Base-by-base conservation (phyloP, 1,140 invertebrate species). In the Dendrolimus punctatus region DNA sequence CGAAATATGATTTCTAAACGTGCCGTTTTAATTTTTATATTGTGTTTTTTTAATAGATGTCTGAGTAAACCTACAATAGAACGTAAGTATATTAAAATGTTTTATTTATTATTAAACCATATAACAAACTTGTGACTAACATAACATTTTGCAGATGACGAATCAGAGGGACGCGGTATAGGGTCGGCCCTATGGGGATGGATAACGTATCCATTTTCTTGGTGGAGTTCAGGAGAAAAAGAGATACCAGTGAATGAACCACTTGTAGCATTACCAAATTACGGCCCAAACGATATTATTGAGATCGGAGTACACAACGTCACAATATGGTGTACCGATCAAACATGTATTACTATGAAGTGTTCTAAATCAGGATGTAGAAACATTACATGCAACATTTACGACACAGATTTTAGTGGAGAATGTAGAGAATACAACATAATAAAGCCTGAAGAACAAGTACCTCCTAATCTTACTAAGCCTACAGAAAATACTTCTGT, bases 391-490 rank as follows among this genome's bases (percentile, higher is more conserved):
- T 88, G 87, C 55, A 87, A 76, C 47, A 82, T 87, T 53, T 88
- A 88, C 57, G 87, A 88, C 44, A 88, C 87, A 0, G 71, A 87
- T 62, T 66, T 87, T 47, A 79, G 57, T 10, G 87, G 87, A 7
- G 75, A 87, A 61, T 88, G 87, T 63, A 73, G 80, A 42, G 73
- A 78, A 50, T 87, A 80, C 61, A 81, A 77, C 45, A 79, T 64
- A 41, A 45, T 68, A 41, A 67, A 71, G 51, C 70, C 68, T 1
- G 72, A 73, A 40, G 64, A 74, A 43, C 53, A 56, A 6, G 49
- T 53, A 8, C n/a, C 60, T 7, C 44, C 38, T 7, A 46, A 51
- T 9, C 10, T 40, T 5, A 38, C 41, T 10, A 23, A 8, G 9
- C 23, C 10, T 7, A 40, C 36, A 6, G 23, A 5, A 36, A 39